These are phyloP conservation scores for Smittia sp. DNA, from an alignment of 2,888 invertebrate genomes.

Conservation along the genomic window DNA sequence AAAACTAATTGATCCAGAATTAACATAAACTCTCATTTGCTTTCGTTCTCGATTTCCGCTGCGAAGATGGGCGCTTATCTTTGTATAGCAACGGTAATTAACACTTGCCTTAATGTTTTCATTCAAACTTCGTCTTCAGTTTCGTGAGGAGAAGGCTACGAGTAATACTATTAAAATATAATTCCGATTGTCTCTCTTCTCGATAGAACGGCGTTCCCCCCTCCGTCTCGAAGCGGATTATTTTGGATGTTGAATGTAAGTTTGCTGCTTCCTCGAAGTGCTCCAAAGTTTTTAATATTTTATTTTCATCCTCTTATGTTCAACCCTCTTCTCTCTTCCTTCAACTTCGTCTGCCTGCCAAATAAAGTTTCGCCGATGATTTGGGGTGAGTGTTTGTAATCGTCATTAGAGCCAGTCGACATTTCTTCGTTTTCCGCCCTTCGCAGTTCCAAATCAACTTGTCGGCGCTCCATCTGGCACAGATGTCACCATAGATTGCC, in stretches of 20 bases:
- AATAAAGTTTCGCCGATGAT: conserved; percentile 85
- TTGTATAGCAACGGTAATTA: conserved; percentile 50
- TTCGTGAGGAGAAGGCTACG: background rate
- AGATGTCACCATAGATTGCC: conserved; percentile 89
- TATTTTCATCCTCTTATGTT: conserved; percentile 3
- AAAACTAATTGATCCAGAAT: conserved; percentile 2
- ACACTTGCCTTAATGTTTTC: background rate
- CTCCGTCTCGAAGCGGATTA: conserved; percentile 82
- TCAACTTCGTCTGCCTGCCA: background rate
- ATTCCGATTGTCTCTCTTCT: conserved; percentile 57
- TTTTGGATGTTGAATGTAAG: conserved; percentile 88
- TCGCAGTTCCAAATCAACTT: conserved; percentile 75
- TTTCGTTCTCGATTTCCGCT: conserved; percentile 3
- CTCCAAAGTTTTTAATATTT: conserved; percentile 8
- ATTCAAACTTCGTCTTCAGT: background rate
- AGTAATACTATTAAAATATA: background rate
- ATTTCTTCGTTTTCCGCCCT: background rate
- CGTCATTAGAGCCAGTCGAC: background rate
- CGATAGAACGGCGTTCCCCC: conserved; percentile 81
- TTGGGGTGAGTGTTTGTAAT: conserved; percentile 58
- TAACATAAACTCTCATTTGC: conserved; percentile 34
- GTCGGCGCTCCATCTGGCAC: conserved; percentile 88
- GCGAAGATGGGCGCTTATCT: conserved; percentile 53
- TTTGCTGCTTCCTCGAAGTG: conserved; percentile 46
- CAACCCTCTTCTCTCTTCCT: background rate